Evolutionary conservation across 2,888 invertebrate species (phyloP).

Genomic region (Oxyscelio sp.): DNA sequence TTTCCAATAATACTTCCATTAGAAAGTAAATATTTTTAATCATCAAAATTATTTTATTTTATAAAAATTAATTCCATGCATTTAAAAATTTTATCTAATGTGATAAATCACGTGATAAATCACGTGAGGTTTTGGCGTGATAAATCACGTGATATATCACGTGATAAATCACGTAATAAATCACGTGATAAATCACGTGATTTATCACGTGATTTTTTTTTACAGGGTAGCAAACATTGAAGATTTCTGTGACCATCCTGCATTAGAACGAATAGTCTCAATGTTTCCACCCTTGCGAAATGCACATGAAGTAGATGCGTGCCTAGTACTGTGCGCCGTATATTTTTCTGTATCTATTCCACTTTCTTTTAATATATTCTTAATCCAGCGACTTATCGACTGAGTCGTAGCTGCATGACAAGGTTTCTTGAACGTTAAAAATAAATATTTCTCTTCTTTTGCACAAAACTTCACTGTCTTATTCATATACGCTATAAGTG

Average conservation of each 20-base stretch:
- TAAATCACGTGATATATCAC: no score
- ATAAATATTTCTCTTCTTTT: background rate
- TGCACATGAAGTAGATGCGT: conserved; percentile 6
- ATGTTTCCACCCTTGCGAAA: background rate
- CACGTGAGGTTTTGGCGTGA: no score
- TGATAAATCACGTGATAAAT: no score
- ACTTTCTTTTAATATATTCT: background rate
- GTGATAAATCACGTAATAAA: no score
- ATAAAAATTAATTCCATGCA: no score
- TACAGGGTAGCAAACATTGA: no score
- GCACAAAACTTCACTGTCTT: background rate
- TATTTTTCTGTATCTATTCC: conserved; percentile 10
- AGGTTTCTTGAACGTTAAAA: conserved; percentile 11
- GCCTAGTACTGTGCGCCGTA: conserved; percentile 11
- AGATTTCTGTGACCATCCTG: background rate
- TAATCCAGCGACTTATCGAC: conserved; percentile 10
- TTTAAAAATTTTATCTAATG: no score
- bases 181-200: no score
- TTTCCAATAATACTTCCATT: no score
- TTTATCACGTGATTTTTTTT: no score
- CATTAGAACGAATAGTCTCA: background rate
- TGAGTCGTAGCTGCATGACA: background rate
- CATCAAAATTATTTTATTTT: no score
- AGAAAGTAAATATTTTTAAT: no score
- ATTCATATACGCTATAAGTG: background rate